phyloP scores from a whole-genome alignment of 2,888 invertebrate species.

The Sminthurides aquaticus region DNA sequence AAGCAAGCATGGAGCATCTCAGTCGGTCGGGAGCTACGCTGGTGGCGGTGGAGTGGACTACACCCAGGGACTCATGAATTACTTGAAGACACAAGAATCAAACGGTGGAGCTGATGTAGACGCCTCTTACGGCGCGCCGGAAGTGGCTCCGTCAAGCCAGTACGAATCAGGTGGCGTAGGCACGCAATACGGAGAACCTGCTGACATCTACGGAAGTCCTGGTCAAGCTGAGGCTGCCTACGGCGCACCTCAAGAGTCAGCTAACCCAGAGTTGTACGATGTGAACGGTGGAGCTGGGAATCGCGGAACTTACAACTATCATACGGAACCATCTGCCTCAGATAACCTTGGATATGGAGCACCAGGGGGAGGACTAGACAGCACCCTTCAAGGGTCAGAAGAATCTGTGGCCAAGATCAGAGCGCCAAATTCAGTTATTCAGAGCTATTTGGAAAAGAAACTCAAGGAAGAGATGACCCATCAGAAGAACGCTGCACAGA shows the following conservation, averaged over 20 bases:
- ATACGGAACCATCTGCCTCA: background rate
- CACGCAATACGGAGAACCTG: background rate
- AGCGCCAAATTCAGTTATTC: constrained; percentile 21
- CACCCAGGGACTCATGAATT: too few species aligned
- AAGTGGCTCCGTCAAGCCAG: too few species aligned
- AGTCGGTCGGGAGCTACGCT: too few species aligned
- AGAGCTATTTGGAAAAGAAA: constrained; percentile 19
- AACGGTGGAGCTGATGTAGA: background rate
- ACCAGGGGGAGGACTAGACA: background rate
- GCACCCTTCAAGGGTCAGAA: background rate
- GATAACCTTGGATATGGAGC: background rate
- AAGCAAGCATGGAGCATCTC: too few species aligned
- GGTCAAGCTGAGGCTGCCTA: background rate
- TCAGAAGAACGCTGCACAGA: constrained; percentile 12
- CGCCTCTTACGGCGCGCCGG: background rate
- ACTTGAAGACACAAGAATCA: background rate
- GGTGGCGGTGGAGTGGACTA: too few species aligned
- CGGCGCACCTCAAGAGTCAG: background rate
- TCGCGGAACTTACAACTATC: background rate
- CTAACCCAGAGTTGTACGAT: background rate
- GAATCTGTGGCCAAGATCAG: background rate
- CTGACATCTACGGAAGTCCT: background rate
- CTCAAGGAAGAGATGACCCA: constrained; percentile 12
- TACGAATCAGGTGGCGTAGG: too few species aligned
- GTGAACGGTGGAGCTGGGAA: background rate